Evolutionary conservation across 2,888 invertebrate species (phyloP).

Genomic region (Hydrotaea cyrtoneurina): DNA sequence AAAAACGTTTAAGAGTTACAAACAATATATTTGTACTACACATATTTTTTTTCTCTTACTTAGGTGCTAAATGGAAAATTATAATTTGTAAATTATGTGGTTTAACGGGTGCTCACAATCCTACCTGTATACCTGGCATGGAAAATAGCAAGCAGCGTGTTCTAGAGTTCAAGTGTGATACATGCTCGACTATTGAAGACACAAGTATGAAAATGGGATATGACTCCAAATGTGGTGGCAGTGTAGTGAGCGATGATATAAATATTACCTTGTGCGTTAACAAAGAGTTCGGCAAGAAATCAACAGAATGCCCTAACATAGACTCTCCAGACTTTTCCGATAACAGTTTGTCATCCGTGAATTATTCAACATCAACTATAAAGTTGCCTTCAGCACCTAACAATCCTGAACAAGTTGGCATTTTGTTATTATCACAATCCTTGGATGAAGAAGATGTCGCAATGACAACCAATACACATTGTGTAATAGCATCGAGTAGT

Average conservation of each 20-base stretch:
- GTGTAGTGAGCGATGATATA: no score
- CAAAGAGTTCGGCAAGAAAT: neutral
- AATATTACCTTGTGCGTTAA: constrained; percentile 46
- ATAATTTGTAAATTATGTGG: constrained; percentile 73
- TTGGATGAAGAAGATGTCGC: no score
- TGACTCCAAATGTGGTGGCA: no score
- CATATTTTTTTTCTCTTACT: neutral
- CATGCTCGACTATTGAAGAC: constrained; percentile 66
- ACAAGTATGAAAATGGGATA: neutral
- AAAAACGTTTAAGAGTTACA: no score
- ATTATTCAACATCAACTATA: neutral
- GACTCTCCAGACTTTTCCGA: neutral
- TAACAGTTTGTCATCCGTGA: neutral
- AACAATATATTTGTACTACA: no score
- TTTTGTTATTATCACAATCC: no score
- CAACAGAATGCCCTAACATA: no score
- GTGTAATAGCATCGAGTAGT: no score
- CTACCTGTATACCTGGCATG: constrained; percentile 65
- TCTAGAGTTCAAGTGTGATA: constrained; percentile 69
- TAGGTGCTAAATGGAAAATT: constrained; percentile 71
- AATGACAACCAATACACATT: no score
- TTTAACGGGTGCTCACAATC: constrained; percentile 72
- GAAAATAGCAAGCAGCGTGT: constrained; percentile 31
- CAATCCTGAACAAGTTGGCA: no score
- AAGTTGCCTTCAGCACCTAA: no score